Base-by-base conservation (phyloP, 2,797 vertebrate species). In the Chaenodraco wilsoni region DNA sequence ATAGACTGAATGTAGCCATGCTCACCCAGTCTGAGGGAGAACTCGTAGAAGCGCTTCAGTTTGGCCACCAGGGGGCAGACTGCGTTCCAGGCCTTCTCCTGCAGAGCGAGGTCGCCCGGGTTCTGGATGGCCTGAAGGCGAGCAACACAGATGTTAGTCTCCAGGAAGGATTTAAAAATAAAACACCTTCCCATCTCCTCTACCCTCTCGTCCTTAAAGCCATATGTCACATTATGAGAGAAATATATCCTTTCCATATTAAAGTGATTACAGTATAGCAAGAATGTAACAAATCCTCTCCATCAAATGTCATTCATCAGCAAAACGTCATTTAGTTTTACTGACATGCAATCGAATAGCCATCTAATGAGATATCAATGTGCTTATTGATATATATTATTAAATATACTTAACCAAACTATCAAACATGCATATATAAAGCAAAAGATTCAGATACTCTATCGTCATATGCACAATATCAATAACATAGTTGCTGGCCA, bases 31-130 rank as follows among this genome's bases (percentile, higher is more conserved):
- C 96, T 86, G 41, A 97, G 95, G 21, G 96, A 97, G 83, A 97
- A 97, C 92, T 97, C 96, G 0, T 97, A 97, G 89, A 97, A 97
- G 17, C 96, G 93, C 82, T 97, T 97, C 83, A 97, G 95, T 80
- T 97, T 97, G 82, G 96, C 95, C 84, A 97, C 96, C 19, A 97
- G 91, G 52, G 96, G 96, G 86, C 96, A 97, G 77, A 97, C 96
- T 4, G 96, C 96, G 2, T 96, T 95, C 96, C 96, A 97, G 55
- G 96, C 96, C 83, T 95, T 96, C 88, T 97, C 96, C 91, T 97
- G 96, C 40, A 97, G 94, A 83, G 94, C 95, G 44, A 96, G 94
- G 90, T 97, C 96, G 15, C 94, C 95, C 31, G 96, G 96, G 86
- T 96, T 96, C 88, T 96, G 95, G 88, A 97, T 97, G 73, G 96